Conservation (phyloP, 2,797 vertebrate species). For the Adrianichthys oophorus region DNA sequence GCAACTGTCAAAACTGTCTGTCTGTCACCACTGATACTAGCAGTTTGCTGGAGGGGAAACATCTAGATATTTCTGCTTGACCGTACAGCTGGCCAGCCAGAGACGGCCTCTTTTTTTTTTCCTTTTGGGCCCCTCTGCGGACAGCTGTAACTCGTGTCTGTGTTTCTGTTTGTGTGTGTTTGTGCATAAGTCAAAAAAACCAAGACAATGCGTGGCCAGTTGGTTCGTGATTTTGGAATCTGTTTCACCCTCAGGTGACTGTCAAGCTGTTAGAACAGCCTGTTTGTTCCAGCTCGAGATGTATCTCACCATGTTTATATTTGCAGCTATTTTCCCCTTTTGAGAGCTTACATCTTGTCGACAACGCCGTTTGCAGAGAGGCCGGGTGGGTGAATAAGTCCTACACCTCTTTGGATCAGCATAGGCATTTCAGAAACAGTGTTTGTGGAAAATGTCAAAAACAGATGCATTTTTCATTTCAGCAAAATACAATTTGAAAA, state of each 20-base stretch:
- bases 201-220: constrained; percentile 64
- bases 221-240: constrained; percentile 77
- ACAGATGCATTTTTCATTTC: constrained; percentile 2
- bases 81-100: constrained; percentile 73
- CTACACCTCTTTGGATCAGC: constrained; percentile 51
- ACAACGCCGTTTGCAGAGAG: constrained; percentile 69
- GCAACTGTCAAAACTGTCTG: constrained; percentile 64
- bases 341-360: constrained; percentile 82
- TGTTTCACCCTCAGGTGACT: constrained; percentile 78
- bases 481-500: neutral
- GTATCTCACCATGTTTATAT: constrained; percentile 82
- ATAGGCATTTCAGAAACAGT: constrained; percentile 27
- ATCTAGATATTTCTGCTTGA: constrained; percentile 78
- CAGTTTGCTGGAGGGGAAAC: constrained; percentile 75
- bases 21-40: constrained; percentile 77
- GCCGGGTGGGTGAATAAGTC: constrained; percentile 75
- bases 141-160: constrained; percentile 16
- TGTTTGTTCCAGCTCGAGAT: constrained; percentile 75
- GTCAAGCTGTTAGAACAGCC: constrained; percentile 81
- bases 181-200: constrained; percentile 49
- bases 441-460: neutral
- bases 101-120: constrained; percentile 62
- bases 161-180: constrained; percentile 17
- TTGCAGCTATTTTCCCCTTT: constrained; percentile 82
- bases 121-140: constrained; percentile 54